phyloP scores from a whole-genome alignment of 2,797 vertebrate species.

The Enteromius treurensis region DNA sequence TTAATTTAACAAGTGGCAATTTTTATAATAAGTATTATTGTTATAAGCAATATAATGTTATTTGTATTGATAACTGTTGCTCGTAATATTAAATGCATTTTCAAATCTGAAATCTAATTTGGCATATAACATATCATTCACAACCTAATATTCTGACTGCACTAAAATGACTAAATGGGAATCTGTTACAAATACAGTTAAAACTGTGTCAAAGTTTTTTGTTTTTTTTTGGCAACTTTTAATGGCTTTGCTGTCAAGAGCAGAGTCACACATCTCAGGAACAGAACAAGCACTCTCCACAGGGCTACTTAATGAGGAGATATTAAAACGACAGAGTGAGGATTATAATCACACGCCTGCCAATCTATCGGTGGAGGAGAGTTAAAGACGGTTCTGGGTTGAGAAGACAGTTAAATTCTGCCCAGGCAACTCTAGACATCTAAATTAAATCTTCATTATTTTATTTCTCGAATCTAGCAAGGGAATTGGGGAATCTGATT shows the following conservation, averaged over 20 bases:
- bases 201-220: not conserved
- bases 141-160: not conserved
- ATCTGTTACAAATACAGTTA: not conserved
- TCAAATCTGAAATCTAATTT: not conserved
- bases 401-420: slow-evolving; percentile 11
- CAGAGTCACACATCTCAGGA: not conserved
- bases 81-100: not conserved
- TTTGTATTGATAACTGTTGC: not conserved
- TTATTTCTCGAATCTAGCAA: not conserved
- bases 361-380: slow-evolving; percentile 51
- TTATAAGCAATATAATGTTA: too few species aligned
- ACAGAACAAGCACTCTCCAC: slow-evolving; percentile 65
- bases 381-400: slow-evolving; percentile 10
- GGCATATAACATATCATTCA: not conserved
- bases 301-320: slow-evolving; percentile 72
- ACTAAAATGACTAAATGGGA: not conserved
- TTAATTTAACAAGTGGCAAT: not conserved
- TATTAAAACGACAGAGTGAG: slow-evolving; percentile 60
- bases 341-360: slow-evolving; percentile 65
- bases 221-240: slow-evolving; percentile 9
- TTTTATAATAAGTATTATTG: too few species aligned
- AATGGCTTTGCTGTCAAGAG: slow-evolving; percentile 26
- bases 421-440: slow-evolving; percentile 8
- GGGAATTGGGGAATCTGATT: not conserved
- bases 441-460: slow-evolving; percentile 12